A percentile compares a stretch with the other conserved stretches of the same genome.
These are phyloP conservation scores for Apodemus sylvaticus DNA, from an alignment of 2,113 vertebrate genomes.

Conservation along the genomic window DNA sequence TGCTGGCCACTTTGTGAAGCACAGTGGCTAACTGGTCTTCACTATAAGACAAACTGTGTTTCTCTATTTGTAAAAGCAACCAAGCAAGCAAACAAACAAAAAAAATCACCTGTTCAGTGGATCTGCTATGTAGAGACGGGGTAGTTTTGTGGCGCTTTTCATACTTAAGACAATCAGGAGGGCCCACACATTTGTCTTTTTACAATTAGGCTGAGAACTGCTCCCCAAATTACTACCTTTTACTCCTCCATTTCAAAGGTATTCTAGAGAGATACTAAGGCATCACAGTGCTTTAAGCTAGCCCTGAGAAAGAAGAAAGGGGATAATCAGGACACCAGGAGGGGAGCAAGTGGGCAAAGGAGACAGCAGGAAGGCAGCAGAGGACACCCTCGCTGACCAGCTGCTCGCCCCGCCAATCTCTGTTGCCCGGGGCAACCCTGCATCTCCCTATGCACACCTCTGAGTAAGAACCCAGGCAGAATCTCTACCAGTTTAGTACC, in stretches of 20 bases:
- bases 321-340: fast-evolving
- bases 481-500: fast-evolving
- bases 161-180: fast-evolving
- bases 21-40: background rate
- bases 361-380: background rate
- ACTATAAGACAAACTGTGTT: background rate
- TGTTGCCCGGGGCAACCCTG: background rate
- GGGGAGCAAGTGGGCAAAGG: background rate
- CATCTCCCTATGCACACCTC: fast-evolving
- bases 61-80: background rate
- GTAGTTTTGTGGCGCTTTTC: fast-evolving
- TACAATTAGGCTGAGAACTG: background rate
- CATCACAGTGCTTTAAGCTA: background rate
- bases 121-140: fast-evolving
- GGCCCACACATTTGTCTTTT: background rate
- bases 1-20: background rate
- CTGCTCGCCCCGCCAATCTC: fast-evolving
- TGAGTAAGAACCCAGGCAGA: background rate
- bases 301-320: no score
- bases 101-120: background rate
- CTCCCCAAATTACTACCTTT: background rate
- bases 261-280: background rate
- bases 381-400: fast-evolving
- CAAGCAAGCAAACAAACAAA: background rate
- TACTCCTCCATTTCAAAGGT: background rate